A percentile compares a stretch with the other conserved stretches of the same genome.
These are phyloP conservation scores for Eretmodus cyanostictus DNA, from an alignment of 2,113 vertebrate species.

Conservation along the genomic window DNA sequence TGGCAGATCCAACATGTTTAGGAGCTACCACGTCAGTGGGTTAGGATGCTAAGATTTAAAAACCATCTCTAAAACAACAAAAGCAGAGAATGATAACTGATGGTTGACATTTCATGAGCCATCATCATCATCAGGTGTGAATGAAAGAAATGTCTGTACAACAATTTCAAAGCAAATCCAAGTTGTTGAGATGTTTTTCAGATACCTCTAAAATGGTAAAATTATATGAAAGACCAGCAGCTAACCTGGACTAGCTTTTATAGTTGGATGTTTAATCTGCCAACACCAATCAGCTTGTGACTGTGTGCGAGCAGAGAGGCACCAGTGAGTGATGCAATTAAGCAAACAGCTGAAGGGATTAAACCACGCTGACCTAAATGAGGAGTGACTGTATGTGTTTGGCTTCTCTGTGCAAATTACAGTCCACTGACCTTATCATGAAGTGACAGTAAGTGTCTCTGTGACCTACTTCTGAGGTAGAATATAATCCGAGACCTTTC, in stretches of 20 bases:
- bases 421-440: constrained; percentile 9
- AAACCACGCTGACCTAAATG: constrained; percentile 46
- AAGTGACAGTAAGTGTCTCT: neutral
- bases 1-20: neutral
- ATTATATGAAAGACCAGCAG: neutral
- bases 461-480: constrained; percentile 30
- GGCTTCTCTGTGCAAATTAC: neutral
- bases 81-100: neutral
- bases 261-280: neutral
- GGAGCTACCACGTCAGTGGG: neutral
- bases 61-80: neutral
- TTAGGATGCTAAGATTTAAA: neutral
- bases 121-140: neutral
- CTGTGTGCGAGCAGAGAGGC: neutral
- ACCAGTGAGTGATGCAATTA: constrained; percentile 38
- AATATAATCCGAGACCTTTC: neutral
- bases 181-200: neutral
- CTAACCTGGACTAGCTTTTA: neutral
- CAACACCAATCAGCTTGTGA: neutral
- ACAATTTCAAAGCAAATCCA: neutral
- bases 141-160: neutral
- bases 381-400: neutral
- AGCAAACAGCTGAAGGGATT: constrained; percentile 41
- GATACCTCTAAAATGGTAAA: neutral
- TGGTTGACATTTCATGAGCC: neutral